Conservation (phyloP, 2,888 invertebrate species). For the Leptothorax acervorum region DNA sequence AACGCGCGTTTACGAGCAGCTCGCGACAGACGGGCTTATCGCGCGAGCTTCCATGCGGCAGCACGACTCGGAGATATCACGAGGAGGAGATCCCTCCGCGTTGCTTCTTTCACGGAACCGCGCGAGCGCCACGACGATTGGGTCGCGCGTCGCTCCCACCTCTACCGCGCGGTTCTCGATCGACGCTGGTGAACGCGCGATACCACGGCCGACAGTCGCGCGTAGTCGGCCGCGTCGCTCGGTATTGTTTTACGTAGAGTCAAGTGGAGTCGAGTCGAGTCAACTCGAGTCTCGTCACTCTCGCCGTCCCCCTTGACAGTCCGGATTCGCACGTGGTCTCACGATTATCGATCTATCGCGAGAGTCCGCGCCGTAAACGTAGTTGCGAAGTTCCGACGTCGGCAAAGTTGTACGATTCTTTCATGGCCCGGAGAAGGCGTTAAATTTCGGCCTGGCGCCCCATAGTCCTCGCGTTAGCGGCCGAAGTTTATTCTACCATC, state of each 20-base stretch:
- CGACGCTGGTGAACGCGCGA: conserved; percentile 57
- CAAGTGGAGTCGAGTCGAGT: not conserved
- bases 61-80: not conserved
- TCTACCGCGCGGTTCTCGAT: conserved; percentile 45
- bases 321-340: conserved; percentile 1
- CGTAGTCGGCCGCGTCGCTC: conserved; percentile 59
- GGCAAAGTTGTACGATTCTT: conserved; percentile 77
- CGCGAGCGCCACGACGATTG: conserved; percentile 24
- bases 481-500: conserved; percentile 53
- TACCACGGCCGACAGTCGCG: conserved; percentile 67
- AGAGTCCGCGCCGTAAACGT: conserved; percentile 16
- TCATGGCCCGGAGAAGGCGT: conserved; percentile 71
- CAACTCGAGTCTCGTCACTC: not conserved
- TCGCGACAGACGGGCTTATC: conserved; percentile 2
- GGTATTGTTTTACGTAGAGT: conserved; percentile 45
- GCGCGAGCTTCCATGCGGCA: not conserved
- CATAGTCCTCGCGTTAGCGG: conserved; percentile 80
- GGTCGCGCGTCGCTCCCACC: conserved; percentile 49
- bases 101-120: conserved; percentile 8
- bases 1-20: not conserved
- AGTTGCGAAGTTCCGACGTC: conserved; percentile 45
- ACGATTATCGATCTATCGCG: conserved; percentile 23
- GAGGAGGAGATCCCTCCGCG: conserved; percentile 6
- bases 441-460: conserved; percentile 72
- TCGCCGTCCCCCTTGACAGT: not conserved